These are phyloP conservation scores for Orycteropus afer DNA, from an alignment of 2,113 vertebrate species.

Conservation along the genomic window DNA sequence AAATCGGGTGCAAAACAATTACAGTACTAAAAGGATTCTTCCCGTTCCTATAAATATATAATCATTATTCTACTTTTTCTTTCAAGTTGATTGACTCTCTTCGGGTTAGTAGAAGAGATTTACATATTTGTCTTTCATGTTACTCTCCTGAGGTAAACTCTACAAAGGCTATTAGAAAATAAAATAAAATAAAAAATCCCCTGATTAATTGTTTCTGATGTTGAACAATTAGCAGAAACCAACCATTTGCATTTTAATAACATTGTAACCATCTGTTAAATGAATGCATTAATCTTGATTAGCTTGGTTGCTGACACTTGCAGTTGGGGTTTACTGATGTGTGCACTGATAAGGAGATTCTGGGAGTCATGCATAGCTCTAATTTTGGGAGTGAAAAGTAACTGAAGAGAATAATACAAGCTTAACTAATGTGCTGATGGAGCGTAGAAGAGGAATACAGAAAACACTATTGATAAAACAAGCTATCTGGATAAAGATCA, in stretches of 20 bases:
- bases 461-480: conserved; percentile 35
- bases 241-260: conserved; percentile 99
- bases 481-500: background rate
- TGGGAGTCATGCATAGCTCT: conserved; percentile 70
- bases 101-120: conserved; percentile 64
- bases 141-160: conserved; percentile 77
- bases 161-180: conserved; percentile 80
- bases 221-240: conserved; percentile 94
- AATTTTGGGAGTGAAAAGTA: conserved; percentile 72
- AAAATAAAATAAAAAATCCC: conserved; percentile 80
- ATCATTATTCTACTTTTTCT: conserved; percentile 64
- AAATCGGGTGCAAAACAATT: conserved; percentile 64
- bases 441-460: background rate
- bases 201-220: conserved; percentile 94
- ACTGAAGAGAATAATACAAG: conserved; percentile 37
- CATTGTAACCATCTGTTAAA: conserved; percentile 95
- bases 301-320: conserved; percentile 88
- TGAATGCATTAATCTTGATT: conserved; percentile 98
- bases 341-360: conserved; percentile 74
- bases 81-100: conserved; percentile 63
- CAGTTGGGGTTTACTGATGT: conserved; percentile 87
- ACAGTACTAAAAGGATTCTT: conserved; percentile 69
- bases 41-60: conserved; percentile 71
- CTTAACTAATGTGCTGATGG: conserved; percentile 54
- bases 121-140: conserved; percentile 70